Conservation (phyloP, 1,140 invertebrate species). For the Spodoptera litura region DNA sequence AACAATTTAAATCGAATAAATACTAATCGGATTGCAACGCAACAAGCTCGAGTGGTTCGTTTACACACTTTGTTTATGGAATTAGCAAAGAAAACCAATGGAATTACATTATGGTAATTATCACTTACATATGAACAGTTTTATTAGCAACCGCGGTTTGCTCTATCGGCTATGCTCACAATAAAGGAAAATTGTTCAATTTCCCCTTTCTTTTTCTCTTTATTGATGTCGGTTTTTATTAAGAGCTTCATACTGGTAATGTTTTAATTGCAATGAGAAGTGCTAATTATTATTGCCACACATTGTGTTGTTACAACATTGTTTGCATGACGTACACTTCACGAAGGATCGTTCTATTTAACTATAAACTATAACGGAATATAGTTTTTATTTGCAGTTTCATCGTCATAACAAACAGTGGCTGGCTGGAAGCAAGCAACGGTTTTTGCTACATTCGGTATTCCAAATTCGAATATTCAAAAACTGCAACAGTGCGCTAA, state of each 20-base stretch:
- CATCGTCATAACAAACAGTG: neutral
- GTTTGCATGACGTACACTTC: too few species aligned
- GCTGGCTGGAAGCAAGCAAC: neutral
- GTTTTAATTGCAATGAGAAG: conserved; percentile 10
- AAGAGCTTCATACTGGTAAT: neutral
- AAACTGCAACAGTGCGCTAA: conserved; percentile 39
- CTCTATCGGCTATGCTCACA: conserved; percentile 20
- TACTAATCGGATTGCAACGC: conserved; percentile 29
- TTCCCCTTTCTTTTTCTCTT: conserved; percentile 2
- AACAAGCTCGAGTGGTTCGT: conserved; percentile 22
- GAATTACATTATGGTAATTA: conserved; percentile 39
- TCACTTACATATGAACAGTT: conserved; percentile 42
- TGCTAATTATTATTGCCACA: neutral
- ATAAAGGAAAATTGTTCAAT: conserved; percentile 6
- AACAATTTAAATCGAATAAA: conserved; percentile 35
- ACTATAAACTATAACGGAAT: neutral
- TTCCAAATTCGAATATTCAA: conserved; percentile 28
- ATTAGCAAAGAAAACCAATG: conserved; percentile 20
- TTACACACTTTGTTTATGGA: conserved; percentile 18
- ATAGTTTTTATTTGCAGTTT: too few species aligned
- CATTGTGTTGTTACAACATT: too few species aligned
- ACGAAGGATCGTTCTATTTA: neutral
- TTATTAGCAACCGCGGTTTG: conserved; percentile 32
- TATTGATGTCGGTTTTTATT: conserved; percentile 15
- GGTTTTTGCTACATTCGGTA: conserved; percentile 8